Evolutionary conservation across 2,888 invertebrate species (phyloP).

Genomic region (Platerodrilus igneus): DNA sequence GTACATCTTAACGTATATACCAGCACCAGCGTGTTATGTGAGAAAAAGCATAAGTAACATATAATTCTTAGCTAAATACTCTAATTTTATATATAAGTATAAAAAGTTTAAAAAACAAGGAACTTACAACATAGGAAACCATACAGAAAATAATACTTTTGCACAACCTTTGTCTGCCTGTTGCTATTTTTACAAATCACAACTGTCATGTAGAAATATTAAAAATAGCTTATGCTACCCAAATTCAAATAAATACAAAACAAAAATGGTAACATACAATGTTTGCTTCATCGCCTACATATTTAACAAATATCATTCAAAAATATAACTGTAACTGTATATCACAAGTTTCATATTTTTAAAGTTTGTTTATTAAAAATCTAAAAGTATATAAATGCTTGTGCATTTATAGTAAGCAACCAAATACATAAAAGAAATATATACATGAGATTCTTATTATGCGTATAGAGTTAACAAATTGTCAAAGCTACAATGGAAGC

Average conservation of each 20-base stretch:
- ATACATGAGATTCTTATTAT: too few relatives aligned
- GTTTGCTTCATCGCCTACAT: slow-evolving; percentile 37
- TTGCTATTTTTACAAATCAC: slow-evolving; percentile 10
- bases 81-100: too few relatives aligned
- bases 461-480: too few relatives aligned
- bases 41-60: too few relatives aligned
- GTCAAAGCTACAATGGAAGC: too few relatives aligned
- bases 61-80: too few relatives aligned
- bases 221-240: not conserved
- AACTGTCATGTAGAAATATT: slow-evolving; percentile 10
- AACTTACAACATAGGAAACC: slow-evolving; percentile 12
- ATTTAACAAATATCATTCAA: slow-evolving; percentile 34
- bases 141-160: slow-evolving; percentile 36
- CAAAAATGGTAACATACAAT: slow-evolving; percentile 45
- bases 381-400: too few relatives aligned
- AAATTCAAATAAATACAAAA: slow-evolving; percentile 26
- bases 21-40: slow-evolving; percentile 1
- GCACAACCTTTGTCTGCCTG: slow-evolving; percentile 39
- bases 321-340: slow-evolving; percentile 34
- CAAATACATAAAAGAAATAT: too few relatives aligned
- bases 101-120: slow-evolving; percentile 7
- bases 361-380: slow-evolving; percentile 18
- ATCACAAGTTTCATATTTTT: slow-evolving; percentile 31
- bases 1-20: not conserved
- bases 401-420: too few relatives aligned